These are phyloP conservation scores for Armadillidium nasatum DNA, from an alignment of 1,140 invertebrate species.

Conservation along the genomic window DNA sequence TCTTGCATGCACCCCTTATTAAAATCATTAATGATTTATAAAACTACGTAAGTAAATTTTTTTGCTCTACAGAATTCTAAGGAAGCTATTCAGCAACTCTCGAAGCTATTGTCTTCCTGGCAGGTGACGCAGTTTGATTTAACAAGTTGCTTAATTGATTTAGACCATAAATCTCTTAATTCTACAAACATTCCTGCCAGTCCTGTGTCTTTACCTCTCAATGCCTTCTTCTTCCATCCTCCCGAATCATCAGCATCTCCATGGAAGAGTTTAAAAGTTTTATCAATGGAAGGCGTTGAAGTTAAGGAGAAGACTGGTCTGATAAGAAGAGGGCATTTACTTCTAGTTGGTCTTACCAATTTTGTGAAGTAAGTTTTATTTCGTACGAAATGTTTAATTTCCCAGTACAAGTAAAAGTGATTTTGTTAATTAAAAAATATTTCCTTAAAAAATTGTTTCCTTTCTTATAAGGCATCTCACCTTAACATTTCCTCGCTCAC, in stretches of 20 bases:
- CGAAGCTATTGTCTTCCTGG: not conserved
- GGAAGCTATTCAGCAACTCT: not conserved
- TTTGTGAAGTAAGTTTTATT: slow-evolving; percentile 30
- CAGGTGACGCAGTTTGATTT: not conserved
- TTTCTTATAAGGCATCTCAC: not conserved
- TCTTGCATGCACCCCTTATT: too few species aligned
- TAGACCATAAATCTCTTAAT: not conserved
- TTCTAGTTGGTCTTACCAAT: slow-evolving; percentile 25
- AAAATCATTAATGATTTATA: too few species aligned
- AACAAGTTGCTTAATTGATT: not conserved
- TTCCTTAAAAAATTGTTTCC: not conserved
- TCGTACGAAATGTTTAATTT: too few species aligned
- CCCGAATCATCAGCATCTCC: slow-evolving; percentile 3
- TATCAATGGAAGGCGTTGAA: slow-evolving; percentile 29
- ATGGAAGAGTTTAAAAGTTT: slow-evolving; percentile 26
- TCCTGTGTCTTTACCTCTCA: not conserved
- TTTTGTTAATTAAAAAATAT: not conserved
- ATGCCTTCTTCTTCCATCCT: not conserved
- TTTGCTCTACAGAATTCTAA: not conserved
- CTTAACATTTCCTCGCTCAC: too few species aligned
- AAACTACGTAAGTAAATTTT: not conserved
- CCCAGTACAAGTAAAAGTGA: too few species aligned
- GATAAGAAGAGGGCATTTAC: slow-evolving; percentile 22
- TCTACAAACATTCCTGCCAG: not conserved
- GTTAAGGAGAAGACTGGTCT: slow-evolving; percentile 28